These are phyloP conservation scores for Apodemus agrarius DNA, from an alignment of 2,797 vertebrate species.

Conservation along the genomic window DNA sequence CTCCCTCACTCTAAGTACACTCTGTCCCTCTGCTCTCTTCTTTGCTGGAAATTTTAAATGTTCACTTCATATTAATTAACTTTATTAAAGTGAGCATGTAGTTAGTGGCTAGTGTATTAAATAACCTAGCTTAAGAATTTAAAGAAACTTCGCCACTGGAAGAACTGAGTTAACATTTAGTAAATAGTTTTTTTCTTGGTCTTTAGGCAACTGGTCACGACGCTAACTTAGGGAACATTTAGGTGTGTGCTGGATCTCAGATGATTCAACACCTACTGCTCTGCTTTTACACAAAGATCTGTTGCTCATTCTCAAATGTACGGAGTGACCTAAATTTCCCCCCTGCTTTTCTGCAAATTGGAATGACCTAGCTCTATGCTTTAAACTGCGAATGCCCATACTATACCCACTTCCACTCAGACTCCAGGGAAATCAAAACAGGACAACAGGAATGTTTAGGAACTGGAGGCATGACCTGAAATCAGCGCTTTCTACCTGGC, in stretches of 20 bases:
- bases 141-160: background rate
- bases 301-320: constrained; percentile 10
- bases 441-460: background rate
- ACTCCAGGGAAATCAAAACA: constrained; percentile 2
- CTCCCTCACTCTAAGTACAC: background rate
- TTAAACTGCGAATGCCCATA: background rate
- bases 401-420: background rate
- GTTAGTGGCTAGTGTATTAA: background rate
- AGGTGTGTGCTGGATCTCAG: background rate
- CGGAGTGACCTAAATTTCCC: background rate
- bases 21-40: background rate
- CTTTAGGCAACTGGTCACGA: constrained; percentile 1
- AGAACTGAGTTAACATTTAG: background rate
- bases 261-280: background rate
- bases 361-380: background rate
- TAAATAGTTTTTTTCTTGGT: background rate
- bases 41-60: background rate
- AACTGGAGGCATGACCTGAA: background rate
- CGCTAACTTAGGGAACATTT: background rate
- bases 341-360: background rate
- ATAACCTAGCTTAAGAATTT: background rate
- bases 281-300: constrained; percentile 1
- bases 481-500: background rate
- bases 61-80: constrained; percentile 21
- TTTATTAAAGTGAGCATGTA: constrained; percentile 11